These are phyloP conservation scores for Poeciliopsis paucimaculata DNA, from an alignment of 2,797 vertebrate species.

Conservation along the genomic window DNA sequence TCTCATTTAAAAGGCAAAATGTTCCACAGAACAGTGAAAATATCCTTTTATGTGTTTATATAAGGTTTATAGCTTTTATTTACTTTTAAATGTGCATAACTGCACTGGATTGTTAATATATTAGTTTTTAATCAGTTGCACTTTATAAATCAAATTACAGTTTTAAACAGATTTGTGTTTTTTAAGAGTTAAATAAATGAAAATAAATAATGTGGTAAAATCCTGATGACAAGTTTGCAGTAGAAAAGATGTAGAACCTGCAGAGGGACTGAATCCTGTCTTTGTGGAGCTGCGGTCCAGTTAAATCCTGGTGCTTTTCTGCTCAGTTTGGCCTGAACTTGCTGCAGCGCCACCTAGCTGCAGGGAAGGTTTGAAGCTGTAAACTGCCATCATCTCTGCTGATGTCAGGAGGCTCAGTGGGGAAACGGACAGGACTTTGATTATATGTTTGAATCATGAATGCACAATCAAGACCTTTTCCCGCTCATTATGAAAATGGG, in stretches of 20 bases:
- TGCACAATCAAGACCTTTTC: slow-evolving; percentile 31
- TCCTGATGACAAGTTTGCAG: neutral
- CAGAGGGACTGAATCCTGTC: neutral
- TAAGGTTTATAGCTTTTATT: too few relatives aligned
- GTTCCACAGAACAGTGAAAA: too few relatives aligned
- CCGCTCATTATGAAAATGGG: slow-evolving; percentile 35
- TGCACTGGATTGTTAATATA: too few relatives aligned
- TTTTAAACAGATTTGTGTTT: too few relatives aligned
- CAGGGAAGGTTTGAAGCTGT: neutral
- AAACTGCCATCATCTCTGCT: neutral
- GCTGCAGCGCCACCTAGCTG: slow-evolving; percentile 21
- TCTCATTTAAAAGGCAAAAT: too few relatives aligned
- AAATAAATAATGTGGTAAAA: too few relatives aligned
- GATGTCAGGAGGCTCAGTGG: slow-evolving; percentile 30
- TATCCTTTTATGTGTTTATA: too few relatives aligned
- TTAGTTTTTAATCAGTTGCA: too few relatives aligned
- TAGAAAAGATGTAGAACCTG: neutral
- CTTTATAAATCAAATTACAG: too few relatives aligned
- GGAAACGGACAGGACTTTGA: slow-evolving; percentile 16
- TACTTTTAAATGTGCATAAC: too few relatives aligned
- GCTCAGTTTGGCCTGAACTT: slow-evolving; percentile 41
- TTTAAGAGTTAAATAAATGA: too few relatives aligned
- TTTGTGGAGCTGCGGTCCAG: slow-evolving; percentile 4
- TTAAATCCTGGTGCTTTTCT: slow-evolving; percentile 17
- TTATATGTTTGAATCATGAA: slow-evolving; percentile 29